Conservation (phyloP, 2,113 vertebrate genomes). For the Pluvialis apricaria region DNA sequence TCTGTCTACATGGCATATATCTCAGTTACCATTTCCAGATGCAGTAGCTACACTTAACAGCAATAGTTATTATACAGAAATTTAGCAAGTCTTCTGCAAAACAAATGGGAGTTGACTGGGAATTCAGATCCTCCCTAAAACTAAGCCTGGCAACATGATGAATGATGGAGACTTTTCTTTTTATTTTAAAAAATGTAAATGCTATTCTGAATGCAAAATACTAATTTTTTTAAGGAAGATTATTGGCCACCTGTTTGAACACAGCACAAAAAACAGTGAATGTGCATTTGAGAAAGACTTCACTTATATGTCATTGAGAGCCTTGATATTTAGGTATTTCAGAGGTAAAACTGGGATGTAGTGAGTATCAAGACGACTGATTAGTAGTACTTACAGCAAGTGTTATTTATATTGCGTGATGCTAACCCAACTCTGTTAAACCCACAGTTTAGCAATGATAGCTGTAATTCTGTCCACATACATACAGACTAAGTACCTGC, state of each 20-base stretch:
- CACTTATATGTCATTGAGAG: not conserved
- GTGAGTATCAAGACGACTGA: not conserved
- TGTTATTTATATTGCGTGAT: not conserved
- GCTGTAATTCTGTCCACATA: not conserved
- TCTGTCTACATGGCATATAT: fast-evolving
- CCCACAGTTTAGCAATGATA: not conserved
- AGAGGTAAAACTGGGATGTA: fast-evolving
- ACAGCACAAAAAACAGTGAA: not conserved
- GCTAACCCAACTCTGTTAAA: not conserved
- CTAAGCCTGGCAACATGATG: not conserved
- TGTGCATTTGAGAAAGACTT: not conserved
- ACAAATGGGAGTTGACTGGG: not conserved
- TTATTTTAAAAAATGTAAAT: not conserved
- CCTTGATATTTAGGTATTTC: not conserved
- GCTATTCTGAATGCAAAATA: not conserved
- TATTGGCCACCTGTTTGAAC: not conserved
- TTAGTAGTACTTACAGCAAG: not conserved
- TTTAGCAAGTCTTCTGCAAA: not conserved
- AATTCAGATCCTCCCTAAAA: not conserved
- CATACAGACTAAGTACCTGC: not conserved
- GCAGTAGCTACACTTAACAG: not conserved
- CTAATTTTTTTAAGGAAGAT: not conserved
- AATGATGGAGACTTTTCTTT: not conserved
- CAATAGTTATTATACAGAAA: not conserved
- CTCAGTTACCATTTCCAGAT: not conserved